Evolutionary conservation across 1,140 invertebrate species (phyloP), one percentile per base, ranked within the genome.

Genomic region (Fopius arisanus): DNA sequence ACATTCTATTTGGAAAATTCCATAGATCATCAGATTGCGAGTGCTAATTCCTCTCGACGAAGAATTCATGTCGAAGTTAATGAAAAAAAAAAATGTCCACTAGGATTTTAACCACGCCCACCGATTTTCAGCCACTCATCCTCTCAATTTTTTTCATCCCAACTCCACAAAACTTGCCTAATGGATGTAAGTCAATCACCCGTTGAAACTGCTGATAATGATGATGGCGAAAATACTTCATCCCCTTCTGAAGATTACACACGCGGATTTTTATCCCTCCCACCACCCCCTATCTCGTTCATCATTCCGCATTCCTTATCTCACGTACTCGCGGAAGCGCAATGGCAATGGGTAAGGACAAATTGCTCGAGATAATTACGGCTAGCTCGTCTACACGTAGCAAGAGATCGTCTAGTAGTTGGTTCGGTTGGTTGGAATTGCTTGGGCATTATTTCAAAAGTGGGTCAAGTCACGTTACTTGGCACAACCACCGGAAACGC

Each of bases 331-430:
- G 31, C 59, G 62, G 59, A 65, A 73, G 29, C 41, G 62, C 41
- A n/a, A 73, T 59, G 54, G 54, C 21, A 67, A 67, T 67, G 41
- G 19, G 16, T 63, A 63, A 63, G 62, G 73, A 75, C 65, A 71
- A 75, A 75, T 71, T 75, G 73, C 59, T 75, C 54, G 69, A 48
- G 63, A 75, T 75, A 75, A 75, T 75, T 75, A 67, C 62, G 68
- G 28, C 16, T 62, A 37, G 43, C 54, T 59, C 54, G 54, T 59
- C 54, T 59, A 59, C 54, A 59, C 54, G 40, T 51, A 72, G 62
- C 41, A 16, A 26, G 54, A 59, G 54, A 59, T 59, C 54, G 54
- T 59, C 19, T 21, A 59, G 23, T 59, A 26, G 54, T 19, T 69
- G 14, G 21, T 21, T 41, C 40, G 43, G 62, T 66, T 28, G 70